These are phyloP conservation scores for Misgurnus mizolepis DNA, from an alignment of 2,113 vertebrate genomes.

Conservation along the genomic window DNA sequence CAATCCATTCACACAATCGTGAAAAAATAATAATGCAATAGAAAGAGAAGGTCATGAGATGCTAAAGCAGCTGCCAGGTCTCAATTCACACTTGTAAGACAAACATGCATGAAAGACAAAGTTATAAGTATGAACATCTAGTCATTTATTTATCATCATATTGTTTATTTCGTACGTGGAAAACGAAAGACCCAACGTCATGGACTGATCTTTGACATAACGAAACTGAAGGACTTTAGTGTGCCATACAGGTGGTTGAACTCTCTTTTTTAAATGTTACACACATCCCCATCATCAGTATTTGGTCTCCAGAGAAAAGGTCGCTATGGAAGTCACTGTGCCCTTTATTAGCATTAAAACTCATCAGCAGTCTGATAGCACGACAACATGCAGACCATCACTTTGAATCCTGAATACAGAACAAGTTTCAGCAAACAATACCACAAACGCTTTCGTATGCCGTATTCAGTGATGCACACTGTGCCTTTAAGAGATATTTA, in stretches of 20 bases:
- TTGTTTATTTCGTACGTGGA: too few relatives aligned
- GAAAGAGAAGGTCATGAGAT: conserved; percentile 29
- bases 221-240: too few relatives aligned
- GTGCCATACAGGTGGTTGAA: too few relatives aligned
- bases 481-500: conserved; percentile 1
- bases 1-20: neutral
- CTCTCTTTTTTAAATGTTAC: too few relatives aligned
- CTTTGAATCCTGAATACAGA: conserved; percentile 14
- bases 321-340: conserved; percentile 22
- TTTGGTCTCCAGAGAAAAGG: conserved; percentile 38
- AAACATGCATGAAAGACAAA: neutral
- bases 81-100: neutral
- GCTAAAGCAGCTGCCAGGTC: neutral
- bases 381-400: conserved; percentile 7
- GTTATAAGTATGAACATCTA: too few relatives aligned
- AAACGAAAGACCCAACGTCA: too few relatives aligned
- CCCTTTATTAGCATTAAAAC: conserved; percentile 16
- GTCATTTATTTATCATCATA: too few relatives aligned
- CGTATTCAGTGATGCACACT: conserved; percentile 17
- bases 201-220: too few relatives aligned
- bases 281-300: conserved; percentile 9
- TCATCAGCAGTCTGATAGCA: conserved; percentile 27
- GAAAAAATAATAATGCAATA: neutral
- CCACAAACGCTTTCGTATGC: neutral
- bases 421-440: conserved; percentile 6